A percentile compares a stretch with the other conserved stretches of the same genome.
Conservation (phyloP, 1,140 invertebrate genomes). For the Heliconius melpomene region DNA sequence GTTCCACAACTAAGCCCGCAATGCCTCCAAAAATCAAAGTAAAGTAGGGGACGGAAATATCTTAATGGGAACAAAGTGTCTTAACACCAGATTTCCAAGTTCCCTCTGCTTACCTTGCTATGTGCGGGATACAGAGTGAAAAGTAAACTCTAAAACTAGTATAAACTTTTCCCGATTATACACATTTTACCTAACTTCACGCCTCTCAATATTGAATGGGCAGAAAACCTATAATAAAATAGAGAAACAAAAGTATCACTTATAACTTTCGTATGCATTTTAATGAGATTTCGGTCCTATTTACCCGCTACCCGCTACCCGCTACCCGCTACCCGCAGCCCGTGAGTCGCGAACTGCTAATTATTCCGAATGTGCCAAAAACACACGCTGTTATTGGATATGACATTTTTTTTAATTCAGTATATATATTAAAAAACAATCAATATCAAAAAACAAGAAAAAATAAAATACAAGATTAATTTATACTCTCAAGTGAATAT, state of each 20-base stretch:
- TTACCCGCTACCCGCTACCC: not conserved
- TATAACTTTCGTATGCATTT: not conserved
- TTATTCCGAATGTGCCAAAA: not conserved
- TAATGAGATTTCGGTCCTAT: not conserved
- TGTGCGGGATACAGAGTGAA: not conserved
- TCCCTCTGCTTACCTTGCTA: not conserved
- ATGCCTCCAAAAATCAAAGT: too few species aligned
- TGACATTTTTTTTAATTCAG: not conserved
- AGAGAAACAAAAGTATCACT: not conserved
- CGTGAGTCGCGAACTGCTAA: slow-evolving; percentile 5
- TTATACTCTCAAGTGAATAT: too few species aligned
- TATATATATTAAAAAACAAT: not conserved
- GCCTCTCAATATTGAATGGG: too few species aligned
- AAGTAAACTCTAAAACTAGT: too few species aligned
- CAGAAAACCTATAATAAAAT: not conserved
- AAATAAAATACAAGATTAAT: too few species aligned
- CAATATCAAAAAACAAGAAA: too few species aligned
- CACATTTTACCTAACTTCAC: too few species aligned
- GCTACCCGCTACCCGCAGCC: slow-evolving; percentile 2
- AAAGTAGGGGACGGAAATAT: too few species aligned
- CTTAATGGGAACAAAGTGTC: too few species aligned
- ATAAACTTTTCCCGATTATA: too few species aligned
- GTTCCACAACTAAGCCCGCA: too few species aligned
- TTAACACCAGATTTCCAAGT: not conserved
- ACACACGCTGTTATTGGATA: not conserved